Base-by-base conservation (phyloP, 2,113 vertebrate species). In the Stegostoma tigrinum region DNA sequence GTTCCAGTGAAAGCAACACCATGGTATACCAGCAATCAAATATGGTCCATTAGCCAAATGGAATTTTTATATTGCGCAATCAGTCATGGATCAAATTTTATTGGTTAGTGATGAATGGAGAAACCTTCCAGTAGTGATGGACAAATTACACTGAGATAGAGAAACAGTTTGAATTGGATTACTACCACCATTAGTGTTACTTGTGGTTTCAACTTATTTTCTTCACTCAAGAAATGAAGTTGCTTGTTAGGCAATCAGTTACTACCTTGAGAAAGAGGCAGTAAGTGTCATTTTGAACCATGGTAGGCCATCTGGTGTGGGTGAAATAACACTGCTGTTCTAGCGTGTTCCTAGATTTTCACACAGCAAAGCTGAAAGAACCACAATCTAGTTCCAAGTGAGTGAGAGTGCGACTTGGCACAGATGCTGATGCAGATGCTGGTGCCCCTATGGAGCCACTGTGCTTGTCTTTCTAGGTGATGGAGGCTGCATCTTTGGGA, bases 21-120 rank as follows among this genome's bases (percentile, higher is more conserved):
- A 10, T 4, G n/a, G 55, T 67, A 7, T 6, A 66, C 89, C 89
- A 64, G 55, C 61, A 34, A 91, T 66, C 89, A 91, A 91, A 61
- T 66, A 17, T 21, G 89, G 64, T 67, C 89, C 89, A 93, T 93
- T 93, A 93, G 61, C 6, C 89, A 24, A 93, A 93, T 93, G 34
- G 61, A 67, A 66, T 93, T 34, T 93, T 27, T 34, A 66, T 30
- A 64, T 14, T 38, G 55, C 52, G 2, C 0, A 19, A 66, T 93
- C 61, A 93, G 42, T 93, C 34, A 93, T 38, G 89, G 89, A 67
- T 38, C 2, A 38, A 38, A 23, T 93, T 23, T 64, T 19, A 23
- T 4, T 34, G 55, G 30, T 17, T 91, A n/a, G 30, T 91, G 87
- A 61, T 91, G 19, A 91, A 64, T 61, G 15, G 30, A 30, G 5